Evolutionary conservation across 2,113 vertebrate species (phyloP).

Genomic region (Rafetus swinhoei): DNA sequence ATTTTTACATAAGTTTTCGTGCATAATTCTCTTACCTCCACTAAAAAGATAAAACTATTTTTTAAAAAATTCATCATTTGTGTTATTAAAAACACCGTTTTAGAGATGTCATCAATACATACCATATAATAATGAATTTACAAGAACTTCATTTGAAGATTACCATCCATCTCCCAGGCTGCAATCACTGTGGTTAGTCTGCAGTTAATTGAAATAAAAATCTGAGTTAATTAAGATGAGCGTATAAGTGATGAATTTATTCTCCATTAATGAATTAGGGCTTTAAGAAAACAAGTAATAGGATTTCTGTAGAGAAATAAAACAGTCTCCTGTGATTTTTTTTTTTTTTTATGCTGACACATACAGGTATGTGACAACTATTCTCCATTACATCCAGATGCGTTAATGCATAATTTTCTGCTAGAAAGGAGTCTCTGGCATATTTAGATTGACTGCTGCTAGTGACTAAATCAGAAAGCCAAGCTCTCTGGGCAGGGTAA

Average conservation of each 20-base stretch:
- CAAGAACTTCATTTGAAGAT: background rate
- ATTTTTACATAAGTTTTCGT: background rate
- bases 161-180: background rate
- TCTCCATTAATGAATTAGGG: slow-evolving; percentile 27
- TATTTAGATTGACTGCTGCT: slow-evolving; percentile 60
- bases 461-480: slow-evolving; percentile 50
- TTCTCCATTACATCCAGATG: slow-evolving; percentile 34
- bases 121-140: background rate
- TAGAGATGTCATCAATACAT: background rate
- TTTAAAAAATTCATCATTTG: background rate
- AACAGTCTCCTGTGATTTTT: slow-evolving; percentile 8
- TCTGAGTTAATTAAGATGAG: slow-evolving; percentile 25
- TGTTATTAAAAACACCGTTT: background rate
- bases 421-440: slow-evolving; percentile 38
- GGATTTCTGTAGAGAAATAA: background rate
- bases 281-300: slow-evolving; percentile 48
- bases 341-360: slow-evolving; percentile 7
- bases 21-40: background rate
- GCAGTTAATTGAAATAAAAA: slow-evolving; percentile 35
- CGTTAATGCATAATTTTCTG: slow-evolving; percentile 31
- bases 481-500: slow-evolving; percentile 50
- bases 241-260: slow-evolving; percentile 17
- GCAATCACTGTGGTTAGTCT: slow-evolving; percentile 19
- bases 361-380: slow-evolving; percentile 7
- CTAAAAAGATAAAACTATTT: background rate